Conservation (phyloP, 1,140 invertebrate species). For the Megathymus violae region DNA sequence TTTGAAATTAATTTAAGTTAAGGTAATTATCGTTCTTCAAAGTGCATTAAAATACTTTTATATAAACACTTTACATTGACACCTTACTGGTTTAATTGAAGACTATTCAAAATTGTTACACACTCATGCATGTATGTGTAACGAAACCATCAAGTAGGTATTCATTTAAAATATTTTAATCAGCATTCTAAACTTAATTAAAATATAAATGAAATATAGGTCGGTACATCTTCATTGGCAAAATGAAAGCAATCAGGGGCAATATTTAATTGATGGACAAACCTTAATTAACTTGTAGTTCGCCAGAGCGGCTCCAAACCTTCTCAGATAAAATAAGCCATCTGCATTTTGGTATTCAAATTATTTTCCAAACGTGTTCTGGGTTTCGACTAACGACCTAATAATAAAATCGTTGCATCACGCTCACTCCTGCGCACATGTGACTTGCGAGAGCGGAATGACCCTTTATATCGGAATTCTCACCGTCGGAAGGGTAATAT, state of each 20-base stretch:
- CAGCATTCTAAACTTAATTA: slow-evolving; percentile 56
- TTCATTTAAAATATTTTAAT: slow-evolving; percentile 33
- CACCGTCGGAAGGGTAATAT: slow-evolving; percentile 64
- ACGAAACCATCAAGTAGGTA: slow-evolving; percentile 22
- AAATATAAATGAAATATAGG: slow-evolving; percentile 69
- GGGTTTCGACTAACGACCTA: slow-evolving; percentile 53
- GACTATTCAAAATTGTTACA: neutral
- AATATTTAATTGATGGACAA: slow-evolving; percentile 82
- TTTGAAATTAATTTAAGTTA: no score
- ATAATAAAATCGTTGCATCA: slow-evolving; percentile 68
- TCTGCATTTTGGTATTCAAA: slow-evolving; percentile 83
- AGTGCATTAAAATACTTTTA: no score
- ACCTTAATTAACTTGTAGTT: slow-evolving; percentile 83
- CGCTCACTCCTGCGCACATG: slow-evolving; percentile 73
- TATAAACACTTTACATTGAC: no score
- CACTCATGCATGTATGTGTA: neutral
- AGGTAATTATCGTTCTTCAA: no score
- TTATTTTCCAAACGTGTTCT: slow-evolving; percentile 82
- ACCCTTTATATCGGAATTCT: slow-evolving; percentile 56
- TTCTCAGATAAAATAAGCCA: slow-evolving; percentile 78
- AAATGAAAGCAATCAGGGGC: slow-evolving; percentile 78
- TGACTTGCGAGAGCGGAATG: slow-evolving; percentile 54
- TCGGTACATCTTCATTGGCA: slow-evolving; percentile 65
- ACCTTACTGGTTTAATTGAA: no score
- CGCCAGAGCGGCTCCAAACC: slow-evolving; percentile 63